Base-by-base conservation (phyloP, 2,797 vertebrate species). In the Bryconaethiops microstoma region DNA sequence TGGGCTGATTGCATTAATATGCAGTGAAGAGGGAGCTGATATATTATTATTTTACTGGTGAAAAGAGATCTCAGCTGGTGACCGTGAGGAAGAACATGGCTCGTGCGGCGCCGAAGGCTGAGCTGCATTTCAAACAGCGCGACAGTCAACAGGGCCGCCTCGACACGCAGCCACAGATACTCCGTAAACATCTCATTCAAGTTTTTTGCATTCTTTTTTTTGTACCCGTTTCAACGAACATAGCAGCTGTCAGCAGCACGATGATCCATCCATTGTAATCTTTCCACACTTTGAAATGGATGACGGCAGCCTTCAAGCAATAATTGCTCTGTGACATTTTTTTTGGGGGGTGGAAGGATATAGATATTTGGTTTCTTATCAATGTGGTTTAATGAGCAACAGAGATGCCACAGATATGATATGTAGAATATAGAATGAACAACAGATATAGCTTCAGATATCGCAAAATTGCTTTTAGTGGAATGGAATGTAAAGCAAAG, bases 231-330 rank as follows among this genome's bases (percentile, higher is more conserved):
- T 88, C 80, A 89, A 86, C 84, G 68, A 78, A 83, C 83, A 82
- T 89, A 88, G 92, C 89, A 90, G 88, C 89, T 88, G 89, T 90
- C 85, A 86, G 81, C 83, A 84, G 88, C 91, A 88, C 86, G 87
- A 87, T 90, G 87, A 90, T 92, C 88, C 89, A 90, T 90, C 90
- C 87, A 85, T 87, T 88, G 87, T 89, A 87, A 87, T 90, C 89
- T 88, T 90, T 82, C 76, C 85, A 87, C 89, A 89, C 88, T 89
- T 88, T 86, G 84, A 89, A 88, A 85, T 65, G 75, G 40, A 52
- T 35, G 29, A 19, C 16, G 7, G 25, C 62, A 50, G 62, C 35
- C 59, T 77, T 39, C 1, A 45, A 40, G 59, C 69, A 25, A 67
- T 71, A 76, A 76, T 40, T 57, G n/a, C 39, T 64, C 71, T 35